Evolutionary conservation across 2,797 vertebrate genomes (phyloP), one percentile per base, ranked within the genome.

Genomic region (Nyctibius grandis): DNA sequence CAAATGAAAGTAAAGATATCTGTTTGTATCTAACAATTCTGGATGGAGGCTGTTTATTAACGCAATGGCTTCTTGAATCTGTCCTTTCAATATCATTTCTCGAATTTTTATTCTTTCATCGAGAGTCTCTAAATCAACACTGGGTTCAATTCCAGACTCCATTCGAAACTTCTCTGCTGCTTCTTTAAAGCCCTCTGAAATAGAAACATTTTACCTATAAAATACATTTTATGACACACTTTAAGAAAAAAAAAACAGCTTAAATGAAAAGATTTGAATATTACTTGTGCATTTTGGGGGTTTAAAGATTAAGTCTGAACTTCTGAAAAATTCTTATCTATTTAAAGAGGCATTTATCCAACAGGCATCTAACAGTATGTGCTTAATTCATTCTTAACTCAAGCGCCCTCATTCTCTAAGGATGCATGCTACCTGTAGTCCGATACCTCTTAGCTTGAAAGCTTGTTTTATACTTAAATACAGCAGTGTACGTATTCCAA

Each of bases 121-220:
- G 4, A 99, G 98, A 7, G 99, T 99, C 94, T 99, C 99, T 95
- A 99, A 97, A 91, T 99, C 99, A 91, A 99, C 99, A 20, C 99
- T 99, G 9, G 99, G 99, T 94, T 99, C 99, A 60, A 99, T 99
- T 79, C 99, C 99, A 40, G 99, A 99, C 97, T 99, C 99, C 99
- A 99, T 98, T 36, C 99, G 98, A 97, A 99, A 99, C 92, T 99
- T 99, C 97, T 99, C 99, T 2, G 99, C 99, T 63, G 99, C 99
- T 96, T 99, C 99, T 96, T 99, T 99, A 96, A 99, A 99, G 29
- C 99, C 99, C 98, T 99, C 99, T 99, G 94, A 80, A 96, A 95
- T 6, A 94, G 53, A 95, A 84, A 88, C 8, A 51, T 33, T 82
- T 92, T n/a, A 84, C 19, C 19, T 53, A 53, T 80, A n/a, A 11